Evolutionary conservation across 2,888 invertebrate genomes (phyloP), one percentile per base, ranked within the genome.

Genomic region (Troides aeacus): DNA sequence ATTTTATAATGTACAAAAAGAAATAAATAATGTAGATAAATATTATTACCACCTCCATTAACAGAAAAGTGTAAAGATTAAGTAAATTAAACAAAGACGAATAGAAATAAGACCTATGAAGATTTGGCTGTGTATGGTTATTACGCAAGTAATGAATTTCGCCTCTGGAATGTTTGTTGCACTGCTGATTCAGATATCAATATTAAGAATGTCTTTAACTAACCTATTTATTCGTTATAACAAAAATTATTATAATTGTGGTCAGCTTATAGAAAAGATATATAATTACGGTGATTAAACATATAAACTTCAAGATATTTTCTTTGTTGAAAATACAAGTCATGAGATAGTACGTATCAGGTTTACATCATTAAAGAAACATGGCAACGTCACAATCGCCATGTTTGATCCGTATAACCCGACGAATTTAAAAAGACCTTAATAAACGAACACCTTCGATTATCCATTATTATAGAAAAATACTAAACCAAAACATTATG

Each of bases 381-480:
- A 74, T 76, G 75, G 77, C 79, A 80, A 79, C 78, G 78, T 75
- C 78, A 75, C 75, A 73, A 74, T 77, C 78, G 85, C 89, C 88
- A 87, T 89, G 74, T 83, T 60, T 63, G 46, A 60, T 53, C 84
- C 72, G 73, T 84, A 85, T 84, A 82, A 88, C 73, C 80, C 86
- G 77, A 78, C 85, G 73, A 84, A 85, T 80, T 85, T 76, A 62
- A 76, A 75, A 59, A 81, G 78, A 18, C 42, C 46, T 50, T 7
- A 50, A 18, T 18, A 17, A 12, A 46, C 42, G 42, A 62, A n/a
- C 23, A 62, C 15, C 12, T 21, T n/a, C n/a, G n/a, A 62, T 2
- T 62, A 17, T 24, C 15, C 24, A 53, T 53, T 53, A 53, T 53
- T 66, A 23, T 0, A 23, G 6, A 15, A 58, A 12, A 53, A 53